Percentiles rank a stretch among this genome's conserved stretches.
Conservation (phyloP, 1,140 invertebrate species). For the Lepidostoma basale region DNA sequence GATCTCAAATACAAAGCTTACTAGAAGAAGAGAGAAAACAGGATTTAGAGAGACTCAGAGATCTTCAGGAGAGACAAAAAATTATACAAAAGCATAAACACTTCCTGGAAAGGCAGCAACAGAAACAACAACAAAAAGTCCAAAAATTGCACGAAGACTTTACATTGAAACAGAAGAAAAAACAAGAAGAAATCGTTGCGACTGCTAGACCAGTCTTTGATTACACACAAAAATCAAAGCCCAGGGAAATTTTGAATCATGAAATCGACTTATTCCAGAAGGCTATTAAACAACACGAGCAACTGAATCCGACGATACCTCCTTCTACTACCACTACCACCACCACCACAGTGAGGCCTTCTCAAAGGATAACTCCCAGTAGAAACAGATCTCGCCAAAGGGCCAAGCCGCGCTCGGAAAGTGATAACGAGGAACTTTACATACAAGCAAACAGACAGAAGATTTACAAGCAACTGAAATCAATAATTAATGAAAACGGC, state of each 20-base stretch:
- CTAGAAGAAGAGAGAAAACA: conserved; percentile 69
- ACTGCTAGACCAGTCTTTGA: conserved; percentile 57
- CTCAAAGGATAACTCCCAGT: too few species aligned
- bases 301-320: conserved; percentile 58
- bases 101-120: conserved; percentile 71
- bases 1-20: conserved; percentile 60
- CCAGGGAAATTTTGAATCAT: conserved; percentile 55
- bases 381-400: conserved; percentile 53
- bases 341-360: conserved; percentile 51
- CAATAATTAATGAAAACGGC: conserved; percentile 57
- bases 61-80: conserved; percentile 66
- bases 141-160: conserved; percentile 69
- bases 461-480: conserved; percentile 61
- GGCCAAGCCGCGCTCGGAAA: conserved; percentile 54
- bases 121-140: conserved; percentile 71
- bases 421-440: conserved; percentile 52
- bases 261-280: conserved; percentile 59
- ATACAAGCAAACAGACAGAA: conserved; percentile 59
- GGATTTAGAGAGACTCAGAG: conserved; percentile 63
- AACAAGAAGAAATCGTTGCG: conserved; percentile 59
- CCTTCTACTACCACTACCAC: conserved; percentile 56
- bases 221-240: conserved; percentile 52
- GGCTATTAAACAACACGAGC: conserved; percentile 58
- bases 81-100: conserved; percentile 73
- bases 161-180: conserved; percentile 65